Evolutionary conservation across 1,140 invertebrate genomes (phyloP).

Genomic region (Drosophila neocordata): DNA sequence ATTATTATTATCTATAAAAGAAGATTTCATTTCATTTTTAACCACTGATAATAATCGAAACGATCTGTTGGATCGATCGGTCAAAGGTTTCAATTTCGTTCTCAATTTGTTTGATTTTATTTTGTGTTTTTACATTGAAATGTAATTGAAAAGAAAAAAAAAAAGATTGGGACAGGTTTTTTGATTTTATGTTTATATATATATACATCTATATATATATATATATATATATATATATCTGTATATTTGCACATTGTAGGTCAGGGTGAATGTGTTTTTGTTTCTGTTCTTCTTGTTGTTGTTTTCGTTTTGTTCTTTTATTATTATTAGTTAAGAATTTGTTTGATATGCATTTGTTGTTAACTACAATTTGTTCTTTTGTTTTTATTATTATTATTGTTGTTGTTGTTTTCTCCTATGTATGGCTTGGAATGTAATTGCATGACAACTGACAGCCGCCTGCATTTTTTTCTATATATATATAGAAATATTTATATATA

Average conservation of each 20-base stretch:
- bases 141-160: background rate
- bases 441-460: slow-evolving; percentile 23
- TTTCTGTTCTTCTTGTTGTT: slow-evolving; percentile 6
- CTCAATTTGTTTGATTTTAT: background rate
- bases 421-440: slow-evolving; percentile 41
- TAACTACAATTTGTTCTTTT: slow-evolving; percentile 19
- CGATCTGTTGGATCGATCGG: background rate
- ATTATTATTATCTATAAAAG: no score
- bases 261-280: slow-evolving; percentile 62
- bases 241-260: slow-evolving; percentile 30
- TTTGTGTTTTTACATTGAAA: background rate
- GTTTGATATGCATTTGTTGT: slow-evolving; percentile 7
- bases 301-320: slow-evolving; percentile 15
- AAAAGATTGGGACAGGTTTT: slow-evolving; percentile 24
- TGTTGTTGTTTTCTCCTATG: slow-evolving; percentile 18
- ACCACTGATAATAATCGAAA: no score
- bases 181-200: background rate
- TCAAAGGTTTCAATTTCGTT: slow-evolving; percentile 1
- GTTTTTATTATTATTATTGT: slow-evolving; percentile 15
- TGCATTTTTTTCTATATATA: no score
- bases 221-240: background rate
- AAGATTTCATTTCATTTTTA: no score
- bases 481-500: no score
- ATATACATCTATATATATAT: background rate
- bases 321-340: background rate